Conservation (phyloP, 2,888 invertebrate genomes). For the Hemistola chrysoprasaria region DNA sequence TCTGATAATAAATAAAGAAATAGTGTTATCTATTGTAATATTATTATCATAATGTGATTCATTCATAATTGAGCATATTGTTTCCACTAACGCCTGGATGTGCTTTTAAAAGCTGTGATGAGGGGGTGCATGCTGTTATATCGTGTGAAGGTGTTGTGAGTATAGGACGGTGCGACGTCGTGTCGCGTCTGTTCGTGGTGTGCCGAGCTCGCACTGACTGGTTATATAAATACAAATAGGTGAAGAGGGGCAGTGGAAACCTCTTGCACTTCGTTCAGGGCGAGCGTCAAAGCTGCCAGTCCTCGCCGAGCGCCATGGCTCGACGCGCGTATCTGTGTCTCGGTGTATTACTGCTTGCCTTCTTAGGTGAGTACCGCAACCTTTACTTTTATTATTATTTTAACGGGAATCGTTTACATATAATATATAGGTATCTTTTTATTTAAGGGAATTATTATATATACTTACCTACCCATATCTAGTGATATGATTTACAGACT, state of each 20-base stretch:
- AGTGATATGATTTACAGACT: no score
- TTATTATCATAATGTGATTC: constrained; percentile 37
- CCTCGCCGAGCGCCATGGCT: constrained; percentile 80
- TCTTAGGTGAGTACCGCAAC: constrained; percentile 68
- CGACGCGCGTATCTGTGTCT: constrained; percentile 78
- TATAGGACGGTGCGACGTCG: constrained; percentile 58
- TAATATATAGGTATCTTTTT: no score
- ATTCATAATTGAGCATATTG: constrained; percentile 46
- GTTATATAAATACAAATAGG: constrained; percentile 81
- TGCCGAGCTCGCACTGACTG: constrained; percentile 54
- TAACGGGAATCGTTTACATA: neutral
- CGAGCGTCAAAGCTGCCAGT: constrained; percentile 69
- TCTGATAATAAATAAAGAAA: constrained; percentile 26
- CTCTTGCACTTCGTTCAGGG: constrained; percentile 78
- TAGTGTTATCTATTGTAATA: constrained; percentile 38
- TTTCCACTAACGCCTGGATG: constrained; percentile 46
- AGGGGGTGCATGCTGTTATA: constrained; percentile 52
- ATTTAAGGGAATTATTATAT: no score
- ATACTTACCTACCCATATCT: no score
- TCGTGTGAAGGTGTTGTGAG: constrained; percentile 50
- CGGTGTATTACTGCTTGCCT: constrained; percentile 71
- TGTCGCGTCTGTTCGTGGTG: constrained; percentile 43
- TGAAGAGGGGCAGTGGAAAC: constrained; percentile 78
- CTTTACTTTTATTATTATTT: constrained; percentile 17
- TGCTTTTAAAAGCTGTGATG: constrained; percentile 65